A percentile compares a stretch with the other conserved stretches of the same genome.
Evolutionary conservation across 2,113 vertebrate species (phyloP).

Genomic region (Lycocorax pyrrhopterus): DNA sequence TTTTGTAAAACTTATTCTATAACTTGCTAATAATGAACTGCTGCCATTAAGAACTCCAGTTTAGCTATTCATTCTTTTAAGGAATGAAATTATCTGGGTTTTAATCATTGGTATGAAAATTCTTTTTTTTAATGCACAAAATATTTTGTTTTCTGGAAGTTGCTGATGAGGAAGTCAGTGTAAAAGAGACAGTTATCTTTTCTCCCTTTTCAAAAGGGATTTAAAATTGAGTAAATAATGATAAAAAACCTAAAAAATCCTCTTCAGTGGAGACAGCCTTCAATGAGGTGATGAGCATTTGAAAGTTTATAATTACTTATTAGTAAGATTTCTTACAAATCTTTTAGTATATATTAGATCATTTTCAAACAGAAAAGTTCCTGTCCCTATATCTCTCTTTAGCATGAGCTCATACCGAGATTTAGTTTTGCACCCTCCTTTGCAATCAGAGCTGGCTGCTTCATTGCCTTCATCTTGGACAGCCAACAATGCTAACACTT

Average conservation of each 20-base stretch:
- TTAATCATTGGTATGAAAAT: background rate
- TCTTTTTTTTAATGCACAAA: background rate
- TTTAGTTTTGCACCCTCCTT: background rate
- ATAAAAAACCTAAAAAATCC: background rate
- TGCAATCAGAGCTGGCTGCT: background rate
- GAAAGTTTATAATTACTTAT: background rate
- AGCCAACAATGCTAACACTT: background rate
- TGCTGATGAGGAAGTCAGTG: background rate
- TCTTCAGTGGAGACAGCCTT: background rate
- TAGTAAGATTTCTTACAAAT: background rate
- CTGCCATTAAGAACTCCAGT: background rate
- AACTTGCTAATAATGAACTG: conserved; percentile 2
- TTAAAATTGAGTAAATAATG: background rate
- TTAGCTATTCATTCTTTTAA: background rate
- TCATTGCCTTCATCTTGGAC: background rate
- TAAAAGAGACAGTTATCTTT: background rate
- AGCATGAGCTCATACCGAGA: background rate
- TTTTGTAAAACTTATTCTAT: conserved; percentile 23
- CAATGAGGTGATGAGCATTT: background rate
- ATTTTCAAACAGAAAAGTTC: background rate
- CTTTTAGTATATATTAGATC: background rate
- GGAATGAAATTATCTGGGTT: background rate
- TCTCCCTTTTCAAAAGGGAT: background rate
- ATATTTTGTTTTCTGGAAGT: background rate
- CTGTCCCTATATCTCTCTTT: background rate